Percentiles rank a stretch among this genome's conserved stretches.
These are phyloP conservation scores for Sycobia sp. DNA, from an alignment of 1,140 invertebrate species.

Conservation along the genomic window DNA sequence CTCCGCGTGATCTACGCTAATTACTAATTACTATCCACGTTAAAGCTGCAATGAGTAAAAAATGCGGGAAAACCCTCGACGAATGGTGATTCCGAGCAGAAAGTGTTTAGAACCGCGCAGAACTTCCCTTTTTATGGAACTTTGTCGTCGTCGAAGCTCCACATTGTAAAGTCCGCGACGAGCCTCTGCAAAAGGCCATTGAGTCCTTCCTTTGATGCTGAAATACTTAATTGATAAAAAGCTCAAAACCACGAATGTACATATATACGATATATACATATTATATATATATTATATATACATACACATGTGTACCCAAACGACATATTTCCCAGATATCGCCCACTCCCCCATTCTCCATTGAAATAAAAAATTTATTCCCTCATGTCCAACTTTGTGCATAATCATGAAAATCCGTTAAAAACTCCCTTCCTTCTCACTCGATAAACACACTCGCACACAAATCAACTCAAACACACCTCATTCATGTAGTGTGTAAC, in stretches of 20 bases:
- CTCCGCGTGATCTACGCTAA: constrained; percentile 18
- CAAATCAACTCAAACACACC: constrained; percentile 34
- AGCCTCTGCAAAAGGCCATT: constrained; percentile 27
- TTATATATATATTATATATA: constrained; percentile 51
- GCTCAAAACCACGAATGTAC: constrained; percentile 62
- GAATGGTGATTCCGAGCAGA: constrained; percentile 17
- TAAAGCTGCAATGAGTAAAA: constrained; percentile 3
- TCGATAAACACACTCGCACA: constrained; percentile 25
- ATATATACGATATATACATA: constrained; percentile 59
- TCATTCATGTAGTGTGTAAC: constrained; percentile 52
- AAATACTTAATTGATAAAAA: constrained; percentile 57
- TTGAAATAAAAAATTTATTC: constrained; percentile 38
- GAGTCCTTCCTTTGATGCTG: constrained; percentile 54
- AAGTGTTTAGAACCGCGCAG: background rate
- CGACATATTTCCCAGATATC: constrained; percentile 50
- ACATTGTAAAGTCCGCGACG: constrained; percentile 22
- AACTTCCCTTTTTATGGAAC: constrained; percentile 17
- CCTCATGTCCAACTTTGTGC: constrained; percentile 60
- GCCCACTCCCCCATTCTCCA: constrained; percentile 42
- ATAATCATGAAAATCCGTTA: constrained; percentile 57
- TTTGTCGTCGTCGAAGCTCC: constrained; percentile 18
- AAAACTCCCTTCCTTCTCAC: constrained; percentile 27
- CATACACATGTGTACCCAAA: constrained; percentile 43
- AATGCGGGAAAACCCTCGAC: constrained; percentile 23
- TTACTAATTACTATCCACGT: constrained; percentile 12